Base-by-base conservation (phyloP, 2,888 invertebrate species). In the Meliscaeva auricollis region DNA sequence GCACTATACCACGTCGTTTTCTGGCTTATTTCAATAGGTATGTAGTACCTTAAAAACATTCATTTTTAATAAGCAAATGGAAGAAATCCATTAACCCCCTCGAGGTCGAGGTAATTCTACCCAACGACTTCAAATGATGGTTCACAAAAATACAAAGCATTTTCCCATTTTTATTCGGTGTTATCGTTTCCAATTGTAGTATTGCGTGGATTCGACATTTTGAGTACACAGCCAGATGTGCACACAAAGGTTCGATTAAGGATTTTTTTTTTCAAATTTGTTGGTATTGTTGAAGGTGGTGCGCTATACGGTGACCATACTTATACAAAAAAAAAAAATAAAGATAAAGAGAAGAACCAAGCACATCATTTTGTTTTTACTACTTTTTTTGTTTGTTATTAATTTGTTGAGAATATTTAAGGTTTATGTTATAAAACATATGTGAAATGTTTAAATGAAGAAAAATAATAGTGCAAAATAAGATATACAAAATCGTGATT, bases 231-330 rank as follows among this genome's bases (percentile, higher is more conserved):
- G 8, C 17, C 77, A 77, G 69, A 77, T 77, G 77, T 77, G 77
- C 62, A 69, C 66, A 76, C 76, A 76, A 76, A 76, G 69, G 77
- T 62, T 77, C 77, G 62, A 60, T 60, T 62, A 62, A 54, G 60
- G 20, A 62, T 52, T 11, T 41, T 26, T 50, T 62, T 44, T 62
- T 30, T 26, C 2, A 3, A 26, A 38, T n/a, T 6, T 22, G 9
- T 15, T 32, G 17, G 17, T 9, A 8, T 26, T 22, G 30, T 38
- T 38, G 9, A 38, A 3, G 38, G 38, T 62, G 22, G 62, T 62
- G 62, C 13, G 13, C 9, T 22, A 20, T 2, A n/a, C n/a, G 22
- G 26, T 32, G 54, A 30, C 50, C 50, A 50, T 50, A 13, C 1
- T 50, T 17, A 26, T 26, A 11, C 13, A 38, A 38, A 38, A 1